Evolutionary conservation across 2,888 invertebrate genomes (phyloP).

Genomic region (Cephalotes varians): DNA sequence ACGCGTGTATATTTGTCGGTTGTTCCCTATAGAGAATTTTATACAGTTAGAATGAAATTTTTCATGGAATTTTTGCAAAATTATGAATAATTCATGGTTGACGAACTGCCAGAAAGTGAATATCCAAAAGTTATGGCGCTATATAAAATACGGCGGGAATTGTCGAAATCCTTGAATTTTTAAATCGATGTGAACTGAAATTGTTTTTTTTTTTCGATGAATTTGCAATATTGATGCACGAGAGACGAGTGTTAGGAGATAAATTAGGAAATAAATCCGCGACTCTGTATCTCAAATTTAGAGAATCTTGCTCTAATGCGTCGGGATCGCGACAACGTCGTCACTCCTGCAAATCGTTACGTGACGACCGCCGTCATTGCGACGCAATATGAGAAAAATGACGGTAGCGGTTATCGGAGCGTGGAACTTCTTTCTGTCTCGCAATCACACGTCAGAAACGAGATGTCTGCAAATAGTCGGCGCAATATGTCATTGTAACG

Average conservation of each 20-base stretch:
- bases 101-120: conserved; percentile 14
- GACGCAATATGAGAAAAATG: conserved; percentile 25
- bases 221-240: background rate
- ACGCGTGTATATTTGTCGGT: background rate
- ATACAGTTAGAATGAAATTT: conserved; percentile 8
- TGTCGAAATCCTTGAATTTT: background rate
- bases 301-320: background rate
- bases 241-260: background rate
- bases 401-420: conserved; percentile 6
- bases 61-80: background rate
- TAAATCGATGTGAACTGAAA: background rate
- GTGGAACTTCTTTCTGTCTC: conserved; percentile 7
- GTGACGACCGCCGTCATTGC: background rate
- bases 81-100: conserved; percentile 24
- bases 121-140: background rate
- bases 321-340: background rate
- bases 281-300: background rate
- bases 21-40: background rate
- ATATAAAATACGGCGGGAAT: background rate
- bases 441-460: conserved; percentile 26
- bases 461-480: conserved; percentile 19
- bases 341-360: conserved; percentile 10
- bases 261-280: conserved; percentile 3
- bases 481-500: conserved; percentile 37
- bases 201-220: background rate